Evolutionary conservation across 2,888 invertebrate species (phyloP), one percentile per base, ranked within the genome.

Genomic region (Chrysotoxum bicinctum): DNA sequence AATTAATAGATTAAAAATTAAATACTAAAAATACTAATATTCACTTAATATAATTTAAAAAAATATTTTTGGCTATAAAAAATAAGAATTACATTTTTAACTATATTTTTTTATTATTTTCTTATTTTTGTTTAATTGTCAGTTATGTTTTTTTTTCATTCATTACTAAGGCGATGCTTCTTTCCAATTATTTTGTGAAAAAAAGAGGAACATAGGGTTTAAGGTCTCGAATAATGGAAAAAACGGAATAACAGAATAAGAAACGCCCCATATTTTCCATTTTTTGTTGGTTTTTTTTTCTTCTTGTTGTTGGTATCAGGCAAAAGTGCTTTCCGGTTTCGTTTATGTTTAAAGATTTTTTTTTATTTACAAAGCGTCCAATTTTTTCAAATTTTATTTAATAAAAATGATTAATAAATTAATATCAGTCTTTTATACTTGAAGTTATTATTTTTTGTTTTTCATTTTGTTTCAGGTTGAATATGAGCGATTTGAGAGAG

Each of bases 41-140:
- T 82, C 70, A 88, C 80, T 88, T 89, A 89, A 89, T 88, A 86
- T 87, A 88, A 89, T 82, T 81, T 86, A 89, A 87, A 89, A 89
- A 86, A 87, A 88, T 87, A 87, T 76, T 88, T 74, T 87, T 85
- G 88, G 88, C 87, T 88, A 81, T 84, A 88, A 87, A 89, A 89
- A 89, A 89, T 90, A 88, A 90, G 77, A 82, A 68, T 87, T 90
- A 89, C 88, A 88, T 90, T 88, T 87, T 83, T 79, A 72, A 83
- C 79, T 87, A 76, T 73, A 74, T 85, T 80, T 74, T 74, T 43
- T 58, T 58, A 58, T 30, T 75, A 64, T 82, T 62, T 66, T 62
- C 60, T 43, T 62, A 4, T 52, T 68, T 87, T 79, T 80, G 84
- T 84, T 83, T 54, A 79, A 82, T 81, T 76, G 85, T 83, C 83